These are phyloP conservation scores for Anthopleura sola DNA, from an alignment of 64 coral and sea anemone species.

Conservation along the genomic window DNA sequence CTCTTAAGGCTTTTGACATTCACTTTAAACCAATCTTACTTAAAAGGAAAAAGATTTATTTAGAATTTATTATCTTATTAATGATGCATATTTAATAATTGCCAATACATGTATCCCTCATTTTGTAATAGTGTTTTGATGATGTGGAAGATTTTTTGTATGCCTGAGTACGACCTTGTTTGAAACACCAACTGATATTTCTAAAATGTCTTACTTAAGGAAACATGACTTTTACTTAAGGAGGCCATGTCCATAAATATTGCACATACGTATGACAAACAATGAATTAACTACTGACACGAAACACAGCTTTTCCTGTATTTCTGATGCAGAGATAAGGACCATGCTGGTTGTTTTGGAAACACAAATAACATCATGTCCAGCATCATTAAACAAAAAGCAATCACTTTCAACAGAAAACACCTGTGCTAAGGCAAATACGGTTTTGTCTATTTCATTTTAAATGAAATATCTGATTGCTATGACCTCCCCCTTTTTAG, in stretches of 20 bases:
- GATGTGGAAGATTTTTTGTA: too few species aligned
- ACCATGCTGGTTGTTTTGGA: neutral
- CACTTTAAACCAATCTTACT: too few species aligned
- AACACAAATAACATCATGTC: conserved; percentile 22
- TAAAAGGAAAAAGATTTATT: too few species aligned
- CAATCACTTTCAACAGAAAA: conserved; percentile 5
- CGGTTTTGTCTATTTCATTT: conserved; percentile 19
- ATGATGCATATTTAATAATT: too few species aligned
- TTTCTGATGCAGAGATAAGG: conserved; percentile 26
- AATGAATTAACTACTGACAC: conserved; percentile 13
- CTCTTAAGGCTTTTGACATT: too few species aligned
- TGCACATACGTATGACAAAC: conserved; percentile 40
- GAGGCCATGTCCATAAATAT: conserved; percentile 51
- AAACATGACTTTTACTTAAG: conserved; percentile 17
- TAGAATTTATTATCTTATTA: too few species aligned
- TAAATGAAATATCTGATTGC: conserved; percentile 51
- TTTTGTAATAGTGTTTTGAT: too few species aligned
- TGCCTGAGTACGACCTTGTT: neutral
- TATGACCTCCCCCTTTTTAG: conserved; percentile 24
- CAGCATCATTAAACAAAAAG: conserved; percentile 34
- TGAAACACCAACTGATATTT: neutral
- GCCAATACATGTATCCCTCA: too few species aligned
- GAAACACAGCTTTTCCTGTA: conserved; percentile 42
- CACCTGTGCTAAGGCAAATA: conserved; percentile 27
- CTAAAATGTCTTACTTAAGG: neutral